A percentile compares a stretch with the other conserved stretches of the same genome.
Conservation (phyloP, 2,113 vertebrate species). For the Rhinichthys klamathensis region DNA sequence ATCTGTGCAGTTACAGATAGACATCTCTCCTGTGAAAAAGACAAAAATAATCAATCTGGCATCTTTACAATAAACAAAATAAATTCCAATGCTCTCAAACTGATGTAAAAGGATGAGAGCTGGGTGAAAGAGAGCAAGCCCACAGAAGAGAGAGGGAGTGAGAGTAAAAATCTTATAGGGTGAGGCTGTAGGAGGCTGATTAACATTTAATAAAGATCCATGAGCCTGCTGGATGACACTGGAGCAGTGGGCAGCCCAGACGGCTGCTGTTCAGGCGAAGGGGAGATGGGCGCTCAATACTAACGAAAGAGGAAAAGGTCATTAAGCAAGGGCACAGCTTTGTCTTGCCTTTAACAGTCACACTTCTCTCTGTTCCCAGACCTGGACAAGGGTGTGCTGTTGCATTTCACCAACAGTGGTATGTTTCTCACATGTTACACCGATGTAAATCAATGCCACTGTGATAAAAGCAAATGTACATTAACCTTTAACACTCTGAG, state of each 20-base stretch:
- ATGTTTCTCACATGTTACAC: conserved; percentile 10
- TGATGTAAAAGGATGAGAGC: neutral
- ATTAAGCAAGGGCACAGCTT: conserved; percentile 48
- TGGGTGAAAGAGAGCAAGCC: neutral
- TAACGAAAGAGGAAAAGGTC: conserved; percentile 46
- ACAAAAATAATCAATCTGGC: neutral
- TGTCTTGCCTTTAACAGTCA: neutral
- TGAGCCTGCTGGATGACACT: conserved; percentile 34
- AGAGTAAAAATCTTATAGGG: conserved; percentile 10
- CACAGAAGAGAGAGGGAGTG: neutral
- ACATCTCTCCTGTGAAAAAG: neutral
- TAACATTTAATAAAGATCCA: conserved; percentile 43
- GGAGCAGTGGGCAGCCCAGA: conserved; percentile 39
- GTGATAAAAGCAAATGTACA: conserved; percentile 32
- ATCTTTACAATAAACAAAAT: neutral
- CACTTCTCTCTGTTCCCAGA: conserved; percentile 16
- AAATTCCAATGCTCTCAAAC: neutral
- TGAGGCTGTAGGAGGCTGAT: conserved; percentile 26
- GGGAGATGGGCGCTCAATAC: conserved; percentile 42
- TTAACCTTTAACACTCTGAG: conserved; percentile 28
- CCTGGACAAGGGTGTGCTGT: neutral
- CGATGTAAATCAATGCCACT: conserved; percentile 40
- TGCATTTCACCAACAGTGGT: conserved; percentile 27
- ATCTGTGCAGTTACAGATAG: neutral
- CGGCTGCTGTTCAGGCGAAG: conserved; percentile 27